Conservation (phyloP, 2,888 invertebrate species). For the Cosmopolites sordidus region DNA sequence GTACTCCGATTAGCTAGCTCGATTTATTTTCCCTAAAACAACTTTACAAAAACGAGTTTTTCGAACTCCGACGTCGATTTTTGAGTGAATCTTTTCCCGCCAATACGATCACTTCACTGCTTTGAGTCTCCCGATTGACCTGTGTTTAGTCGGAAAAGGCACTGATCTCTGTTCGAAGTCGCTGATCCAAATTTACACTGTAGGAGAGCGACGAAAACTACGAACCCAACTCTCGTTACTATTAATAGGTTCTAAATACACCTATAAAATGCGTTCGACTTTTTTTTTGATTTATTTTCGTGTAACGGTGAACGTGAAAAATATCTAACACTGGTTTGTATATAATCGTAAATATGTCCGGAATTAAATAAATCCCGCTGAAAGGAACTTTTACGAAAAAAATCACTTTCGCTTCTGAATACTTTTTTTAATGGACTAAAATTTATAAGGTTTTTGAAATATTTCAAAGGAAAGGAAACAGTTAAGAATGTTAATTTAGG, state of each 20-base stretch:
- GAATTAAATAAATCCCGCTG: too few species aligned
- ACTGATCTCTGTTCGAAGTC: constrained; percentile 26
- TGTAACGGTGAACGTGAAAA: too few species aligned
- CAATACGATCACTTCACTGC: background rate
- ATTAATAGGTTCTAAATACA: constrained; percentile 16
- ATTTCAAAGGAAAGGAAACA: too few species aligned
- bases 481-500: too few species aligned
- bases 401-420: too few species aligned
- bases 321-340: background rate
- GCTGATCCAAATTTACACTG: constrained; percentile 39
- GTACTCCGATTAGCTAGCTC: too few species aligned
- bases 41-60: too few species aligned
- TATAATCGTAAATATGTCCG: background rate
- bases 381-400: too few species aligned
- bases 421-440: background rate
- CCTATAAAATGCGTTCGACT: constrained; percentile 9
- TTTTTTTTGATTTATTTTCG: constrained; percentile 8
- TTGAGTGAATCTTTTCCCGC: background rate
- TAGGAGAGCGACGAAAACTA: constrained; percentile 30
- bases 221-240: constrained; percentile 8
- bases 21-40: too few species aligned
- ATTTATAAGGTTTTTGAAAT: too few species aligned
- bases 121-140: constrained; percentile 5
- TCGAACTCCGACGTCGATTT: too few species aligned
- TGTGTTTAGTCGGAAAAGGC: constrained; percentile 18